Conservation (phyloP, 2,797 vertebrate genomes). For the Muscicapa comitata region DNA sequence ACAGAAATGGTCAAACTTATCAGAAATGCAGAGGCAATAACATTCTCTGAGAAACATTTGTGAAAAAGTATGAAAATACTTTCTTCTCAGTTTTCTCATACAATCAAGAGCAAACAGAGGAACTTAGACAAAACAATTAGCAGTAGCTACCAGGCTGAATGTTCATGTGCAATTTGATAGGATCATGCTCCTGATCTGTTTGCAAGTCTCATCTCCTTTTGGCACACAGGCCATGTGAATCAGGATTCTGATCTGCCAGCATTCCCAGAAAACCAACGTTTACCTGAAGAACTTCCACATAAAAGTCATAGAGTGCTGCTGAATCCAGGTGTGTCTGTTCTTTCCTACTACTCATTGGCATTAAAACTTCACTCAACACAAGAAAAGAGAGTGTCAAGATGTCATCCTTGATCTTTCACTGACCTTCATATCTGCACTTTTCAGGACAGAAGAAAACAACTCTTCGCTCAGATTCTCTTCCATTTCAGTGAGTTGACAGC, state of each 20-base stretch:
- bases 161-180: neutral
- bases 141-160: neutral
- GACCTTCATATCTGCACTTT: neutral
- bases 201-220: neutral
- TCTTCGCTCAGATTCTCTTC: neutral
- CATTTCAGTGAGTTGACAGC: neutral
- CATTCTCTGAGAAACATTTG: neutral
- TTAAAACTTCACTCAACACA: neutral
- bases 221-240: neutral
- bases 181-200: neutral
- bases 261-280: neutral
- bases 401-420: neutral
- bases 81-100: neutral
- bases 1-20: neutral
- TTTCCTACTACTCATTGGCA: neutral
- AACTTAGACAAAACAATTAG: neutral
- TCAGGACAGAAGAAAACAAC: neutral
- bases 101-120: neutral
- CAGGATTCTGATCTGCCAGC: neutral
- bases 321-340: neutral
- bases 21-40: neutral
- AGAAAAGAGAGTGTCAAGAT: neutral
- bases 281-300: neutral
- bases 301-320: accelerated
- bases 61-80: neutral